These are phyloP conservation scores for silkworm (Bombyx mori) DNA, from an alignment of 1,140 invertebrate genomes.

Conservation along the genomic window ASM3026992v2 NC_085132.1:7231001-7231500, in stretches of 20 bases:
- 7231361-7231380: conserved; percentile 7
- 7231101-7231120: neutral
- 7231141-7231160: conserved; percentile 12
- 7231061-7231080: conserved; percentile 21
- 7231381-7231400: conserved; percentile 3
- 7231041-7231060: conserved; percentile 22
- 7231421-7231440: conserved; percentile 5
- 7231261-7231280: too few relatives aligned
- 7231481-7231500: neutral
- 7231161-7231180: conserved; percentile 25
- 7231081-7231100: conserved; percentile 7
- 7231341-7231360: conserved; percentile 24
- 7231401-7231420: conserved; percentile 1
- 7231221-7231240: neutral
- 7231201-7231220: conserved; percentile 25
- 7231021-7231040: conserved; percentile 14
- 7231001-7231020: conserved; percentile 15
- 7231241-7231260: conserved; percentile 6
- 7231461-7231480: neutral
- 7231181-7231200: conserved; percentile 26
- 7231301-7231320: conserved; percentile 15
- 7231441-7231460: conserved; percentile 7
- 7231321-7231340: conserved; percentile 32
- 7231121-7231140: neutral
- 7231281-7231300: too few relatives aligned